These are phyloP conservation scores for Paramormyrops hopkinsi DNA, from an alignment of 2,797 vertebrate species.

Conservation along the genomic window DNA sequence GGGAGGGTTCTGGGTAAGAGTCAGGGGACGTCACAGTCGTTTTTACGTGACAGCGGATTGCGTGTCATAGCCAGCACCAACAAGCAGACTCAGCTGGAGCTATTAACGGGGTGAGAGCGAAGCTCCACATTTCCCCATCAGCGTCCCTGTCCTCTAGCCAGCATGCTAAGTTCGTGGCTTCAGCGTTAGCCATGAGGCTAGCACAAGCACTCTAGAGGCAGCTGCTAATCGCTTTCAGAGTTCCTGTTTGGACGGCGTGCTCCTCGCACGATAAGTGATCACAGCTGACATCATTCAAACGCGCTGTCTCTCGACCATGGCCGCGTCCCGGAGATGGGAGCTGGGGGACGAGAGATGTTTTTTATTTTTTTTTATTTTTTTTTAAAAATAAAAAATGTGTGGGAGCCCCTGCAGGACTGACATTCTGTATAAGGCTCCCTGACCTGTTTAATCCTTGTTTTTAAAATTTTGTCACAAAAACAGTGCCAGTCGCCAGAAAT, in stretches of 20 bases:
- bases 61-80: background rate
- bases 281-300: background rate
- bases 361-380: background rate
- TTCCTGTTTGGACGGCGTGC: background rate
- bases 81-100: background rate
- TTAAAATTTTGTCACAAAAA: conserved; percentile 9
- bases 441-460: conserved; percentile 11
- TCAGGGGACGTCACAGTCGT: background rate
- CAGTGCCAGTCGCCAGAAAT: conserved; percentile 5
- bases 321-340: background rate
- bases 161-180: background rate
- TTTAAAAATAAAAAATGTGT: background rate
- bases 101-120: background rate
- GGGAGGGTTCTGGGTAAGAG: background rate
- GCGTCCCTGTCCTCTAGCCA: background rate
- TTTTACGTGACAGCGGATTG: background rate
- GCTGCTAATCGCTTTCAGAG: background rate
- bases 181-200: background rate
- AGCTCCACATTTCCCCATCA: background rate
- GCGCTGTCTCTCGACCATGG: too few relatives aligned
- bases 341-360: background rate
- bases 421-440: background rate
- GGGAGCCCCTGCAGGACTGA: background rate
- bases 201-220: too few relatives aligned
- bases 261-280: background rate